Conservation (phyloP, 2,888 invertebrate species). For the Cheiracanthium punctorium region DNA sequence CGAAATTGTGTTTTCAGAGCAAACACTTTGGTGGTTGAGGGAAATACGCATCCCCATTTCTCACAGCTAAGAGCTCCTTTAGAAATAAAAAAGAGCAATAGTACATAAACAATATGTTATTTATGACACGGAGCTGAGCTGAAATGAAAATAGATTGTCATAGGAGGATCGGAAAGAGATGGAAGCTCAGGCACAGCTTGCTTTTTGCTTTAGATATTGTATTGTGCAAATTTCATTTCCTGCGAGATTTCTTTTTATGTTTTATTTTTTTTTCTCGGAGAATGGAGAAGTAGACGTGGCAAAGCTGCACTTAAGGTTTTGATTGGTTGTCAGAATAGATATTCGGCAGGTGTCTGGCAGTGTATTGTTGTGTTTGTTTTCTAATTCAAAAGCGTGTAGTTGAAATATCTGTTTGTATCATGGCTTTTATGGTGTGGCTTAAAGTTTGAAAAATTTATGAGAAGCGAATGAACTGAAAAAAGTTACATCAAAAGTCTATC, state of each 20-base stretch:
- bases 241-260: background rate
- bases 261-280: too few species aligned
- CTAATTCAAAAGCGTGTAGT: too few species aligned
- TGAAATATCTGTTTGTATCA: too few species aligned
- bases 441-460: too few species aligned
- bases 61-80: background rate
- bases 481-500: too few species aligned
- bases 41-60: background rate
- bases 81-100: background rate
- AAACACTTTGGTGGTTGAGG: background rate
- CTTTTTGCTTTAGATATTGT: background rate
- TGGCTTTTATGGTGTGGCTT: too few species aligned
- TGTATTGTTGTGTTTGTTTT: too few species aligned
- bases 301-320: too few species aligned
- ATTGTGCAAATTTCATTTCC: background rate
- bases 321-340: too few species aligned
- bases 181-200: background rate
- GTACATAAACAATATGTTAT: constrained; percentile 6
- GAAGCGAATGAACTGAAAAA: too few species aligned
- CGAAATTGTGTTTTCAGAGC: background rate
- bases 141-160: constrained; percentile 6
- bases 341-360: too few species aligned
- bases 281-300: too few species aligned
- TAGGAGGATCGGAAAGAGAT: background rate
- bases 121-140: background rate